A percentile compares a stretch with the other conserved stretches of the same genome.
Conservation (phyloP, 1,140 invertebrate genomes). For the Palaemon carinicauda region DNA sequence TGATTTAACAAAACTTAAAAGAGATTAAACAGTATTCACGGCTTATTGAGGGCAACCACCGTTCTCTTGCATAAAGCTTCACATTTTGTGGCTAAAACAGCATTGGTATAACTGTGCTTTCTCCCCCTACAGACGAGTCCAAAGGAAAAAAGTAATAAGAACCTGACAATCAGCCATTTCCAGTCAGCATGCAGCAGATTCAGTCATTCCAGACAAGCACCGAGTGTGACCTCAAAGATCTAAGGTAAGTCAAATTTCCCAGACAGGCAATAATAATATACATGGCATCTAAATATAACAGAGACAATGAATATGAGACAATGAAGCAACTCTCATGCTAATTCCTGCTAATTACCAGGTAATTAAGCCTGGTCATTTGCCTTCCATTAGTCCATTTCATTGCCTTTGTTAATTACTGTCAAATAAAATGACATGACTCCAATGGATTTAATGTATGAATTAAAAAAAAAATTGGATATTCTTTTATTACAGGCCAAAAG, state of each 20-base stretch:
- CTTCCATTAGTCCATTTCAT: slow-evolving; percentile 17
- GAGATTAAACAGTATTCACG: not conserved
- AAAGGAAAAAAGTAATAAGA: slow-evolving; percentile 27
- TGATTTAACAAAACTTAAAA: too few species aligned
- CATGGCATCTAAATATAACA: slow-evolving; percentile 53
- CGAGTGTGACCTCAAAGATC: slow-evolving; percentile 45
- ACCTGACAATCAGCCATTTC: slow-evolving; percentile 58
- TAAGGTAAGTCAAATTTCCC: slow-evolving; percentile 41
- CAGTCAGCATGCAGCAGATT: slow-evolving; percentile 48
- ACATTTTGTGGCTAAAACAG: slow-evolving; percentile 41
- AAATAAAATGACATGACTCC: slow-evolving; percentile 51
- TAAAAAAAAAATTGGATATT: not conserved
- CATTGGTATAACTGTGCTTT: slow-evolving; percentile 46
- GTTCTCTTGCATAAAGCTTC: slow-evolving; percentile 20
- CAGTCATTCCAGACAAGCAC: slow-evolving; percentile 53
- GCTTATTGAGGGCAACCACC: not conserved
- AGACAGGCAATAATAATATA: slow-evolving; percentile 39
- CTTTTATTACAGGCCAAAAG: slow-evolving; percentile 43
- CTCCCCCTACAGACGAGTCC: slow-evolving; percentile 28
- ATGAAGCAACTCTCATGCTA: slow-evolving; percentile 36
- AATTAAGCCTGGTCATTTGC: slow-evolving; percentile 45
- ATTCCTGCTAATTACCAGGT: slow-evolving; percentile 33
- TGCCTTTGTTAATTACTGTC: slow-evolving; percentile 37
- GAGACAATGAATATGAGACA: slow-evolving; percentile 43
- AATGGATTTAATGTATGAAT: slow-evolving; percentile 42